These are phyloP conservation scores for Embiotoca jacksoni DNA, from an alignment of 2,113 vertebrate genomes.

Conservation along the genomic window DNA sequence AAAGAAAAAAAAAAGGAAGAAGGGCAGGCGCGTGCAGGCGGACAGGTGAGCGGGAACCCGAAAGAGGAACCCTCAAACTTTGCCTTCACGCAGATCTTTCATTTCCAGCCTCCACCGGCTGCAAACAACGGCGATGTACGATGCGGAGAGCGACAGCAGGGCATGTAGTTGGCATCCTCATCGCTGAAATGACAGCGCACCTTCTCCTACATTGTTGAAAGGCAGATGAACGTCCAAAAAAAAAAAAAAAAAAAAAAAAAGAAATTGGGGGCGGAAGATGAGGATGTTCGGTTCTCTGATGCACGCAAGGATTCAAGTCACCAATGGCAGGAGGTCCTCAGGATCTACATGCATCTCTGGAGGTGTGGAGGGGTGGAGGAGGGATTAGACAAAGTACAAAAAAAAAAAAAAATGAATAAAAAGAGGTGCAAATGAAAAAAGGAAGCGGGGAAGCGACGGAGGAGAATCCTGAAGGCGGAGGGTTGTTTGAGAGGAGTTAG, in stretches of 20 bases:
- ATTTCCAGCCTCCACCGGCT: slow-evolving; percentile 38
- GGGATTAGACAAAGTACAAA: slow-evolving; percentile 34
- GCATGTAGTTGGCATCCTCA: slow-evolving; percentile 69
- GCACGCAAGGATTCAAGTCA: slow-evolving; percentile 63
- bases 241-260: slow-evolving; percentile 13
- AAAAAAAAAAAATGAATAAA: background rate
- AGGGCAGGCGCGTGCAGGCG: slow-evolving; percentile 32
- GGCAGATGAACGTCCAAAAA: slow-evolving; percentile 38
- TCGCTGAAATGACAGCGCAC: slow-evolving; percentile 71
- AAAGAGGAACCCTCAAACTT: slow-evolving; percentile 81
- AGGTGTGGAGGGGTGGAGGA: slow-evolving; percentile 16
- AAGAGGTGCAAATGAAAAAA: slow-evolving; percentile 59
- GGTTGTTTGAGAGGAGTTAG: slow-evolving; percentile 68
- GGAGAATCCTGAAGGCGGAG: slow-evolving; percentile 53
- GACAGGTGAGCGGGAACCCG: slow-evolving; percentile 71
- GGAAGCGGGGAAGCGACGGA: slow-evolving; percentile 19
- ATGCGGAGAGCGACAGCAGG: slow-evolving; percentile 35
- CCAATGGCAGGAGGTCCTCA: slow-evolving; percentile 58
- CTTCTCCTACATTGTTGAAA: slow-evolving; percentile 69
- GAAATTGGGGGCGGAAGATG: slow-evolving; percentile 32
- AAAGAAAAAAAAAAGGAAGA: background rate
- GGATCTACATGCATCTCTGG: slow-evolving; percentile 61
- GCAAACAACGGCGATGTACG: slow-evolving; percentile 40
- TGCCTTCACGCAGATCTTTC: slow-evolving; percentile 67
- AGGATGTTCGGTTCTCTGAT: slow-evolving; percentile 41